Evolutionary conservation across 2,113 vertebrate species (phyloP).

Genomic region (Pollimyrus isidori): DNA sequence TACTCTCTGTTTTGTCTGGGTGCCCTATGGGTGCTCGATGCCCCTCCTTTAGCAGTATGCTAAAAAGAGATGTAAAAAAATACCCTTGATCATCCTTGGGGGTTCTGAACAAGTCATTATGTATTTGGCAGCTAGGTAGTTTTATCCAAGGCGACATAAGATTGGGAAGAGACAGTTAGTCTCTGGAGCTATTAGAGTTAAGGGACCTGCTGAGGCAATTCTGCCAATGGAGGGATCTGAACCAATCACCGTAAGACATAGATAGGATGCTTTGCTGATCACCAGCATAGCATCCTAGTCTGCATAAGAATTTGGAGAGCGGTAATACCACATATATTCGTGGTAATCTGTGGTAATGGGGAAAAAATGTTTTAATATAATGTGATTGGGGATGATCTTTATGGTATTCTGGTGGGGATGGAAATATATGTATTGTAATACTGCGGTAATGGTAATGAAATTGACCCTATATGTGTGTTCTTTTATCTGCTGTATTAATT

Average conservation of each 20-base stretch:
- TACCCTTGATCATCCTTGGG: no score
- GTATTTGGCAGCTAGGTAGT: not conserved
- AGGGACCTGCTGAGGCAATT: not conserved
- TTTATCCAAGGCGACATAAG: not conserved
- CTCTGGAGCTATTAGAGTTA: not conserved
- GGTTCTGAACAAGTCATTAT: not conserved
- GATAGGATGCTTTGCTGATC: not conserved
- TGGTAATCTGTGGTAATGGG: not conserved
- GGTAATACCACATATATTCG: not conserved
- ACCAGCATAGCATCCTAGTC: not conserved
- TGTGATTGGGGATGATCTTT: not conserved
- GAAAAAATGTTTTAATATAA: not conserved
- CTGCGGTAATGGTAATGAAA: not conserved
- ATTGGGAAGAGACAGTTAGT: not conserved
- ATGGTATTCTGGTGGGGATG: not conserved
- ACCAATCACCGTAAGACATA: not conserved
- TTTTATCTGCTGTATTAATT: not conserved
- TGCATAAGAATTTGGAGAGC: not conserved
- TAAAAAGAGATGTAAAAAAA: not conserved
- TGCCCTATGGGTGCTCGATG: not conserved
- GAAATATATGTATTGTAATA: not conserved
- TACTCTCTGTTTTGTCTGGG: conserved; percentile 18
- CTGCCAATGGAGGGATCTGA: not conserved
- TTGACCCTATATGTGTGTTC: not conserved
- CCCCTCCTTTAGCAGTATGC: not conserved